Evolutionary conservation across 2,113 vertebrate species (phyloP).

Genomic region (Bufo gargarizans): DNA sequence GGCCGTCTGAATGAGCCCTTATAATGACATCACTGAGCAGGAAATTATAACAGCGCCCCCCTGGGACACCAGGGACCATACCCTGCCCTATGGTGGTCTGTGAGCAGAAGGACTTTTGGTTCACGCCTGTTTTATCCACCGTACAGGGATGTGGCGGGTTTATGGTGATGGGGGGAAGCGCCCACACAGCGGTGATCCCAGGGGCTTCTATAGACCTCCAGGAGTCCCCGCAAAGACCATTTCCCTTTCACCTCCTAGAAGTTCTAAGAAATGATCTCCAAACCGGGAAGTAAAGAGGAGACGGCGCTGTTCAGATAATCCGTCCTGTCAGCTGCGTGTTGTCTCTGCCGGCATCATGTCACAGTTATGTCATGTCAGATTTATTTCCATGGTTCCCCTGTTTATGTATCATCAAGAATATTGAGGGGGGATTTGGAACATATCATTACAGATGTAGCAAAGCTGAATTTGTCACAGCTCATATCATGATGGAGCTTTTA

Average conservation of each 20-base stretch:
- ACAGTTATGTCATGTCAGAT: constrained; percentile 8
- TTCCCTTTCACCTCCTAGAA: not conserved
- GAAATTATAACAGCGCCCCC: too few species aligned
- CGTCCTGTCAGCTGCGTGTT: not conserved
- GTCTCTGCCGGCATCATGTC: not conserved
- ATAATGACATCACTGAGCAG: not conserved
- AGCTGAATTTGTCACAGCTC: not conserved
- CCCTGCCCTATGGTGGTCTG: not conserved
- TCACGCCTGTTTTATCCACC: not conserved
- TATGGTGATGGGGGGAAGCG: not conserved
- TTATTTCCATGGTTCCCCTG: constrained; percentile 3
- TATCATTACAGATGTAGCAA: not conserved
- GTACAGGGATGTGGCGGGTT: not conserved
- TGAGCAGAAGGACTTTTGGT: not conserved
- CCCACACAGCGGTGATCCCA: not conserved
- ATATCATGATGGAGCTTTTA: too few species aligned
- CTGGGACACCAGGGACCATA: not conserved
- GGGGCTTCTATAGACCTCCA: not conserved
- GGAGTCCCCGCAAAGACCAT: not conserved
- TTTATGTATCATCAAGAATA: not conserved
- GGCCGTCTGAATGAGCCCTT: too few species aligned
- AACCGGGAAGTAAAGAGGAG: not conserved
- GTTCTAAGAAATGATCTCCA: not conserved
- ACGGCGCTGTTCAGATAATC: not conserved
- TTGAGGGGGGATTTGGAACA: not conserved